Percentiles rank a stretch among this genome's conserved stretches.
These are phyloP conservation scores for Sphecodes monilicornis DNA, from an alignment of 2,888 invertebrate species.

Conservation along the genomic window DNA sequence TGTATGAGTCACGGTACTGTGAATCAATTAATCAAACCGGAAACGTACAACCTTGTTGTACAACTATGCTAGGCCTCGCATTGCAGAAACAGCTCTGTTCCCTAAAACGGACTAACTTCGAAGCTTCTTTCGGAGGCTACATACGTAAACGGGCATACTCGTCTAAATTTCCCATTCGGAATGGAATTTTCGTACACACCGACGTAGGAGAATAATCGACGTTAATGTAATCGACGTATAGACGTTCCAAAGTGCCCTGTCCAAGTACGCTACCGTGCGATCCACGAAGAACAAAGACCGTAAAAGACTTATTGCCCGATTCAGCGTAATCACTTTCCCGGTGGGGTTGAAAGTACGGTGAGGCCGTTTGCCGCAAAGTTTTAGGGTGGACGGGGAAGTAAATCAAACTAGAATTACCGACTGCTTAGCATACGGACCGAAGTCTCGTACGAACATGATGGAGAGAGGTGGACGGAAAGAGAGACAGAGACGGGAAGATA, in stretches of 20 bases:
- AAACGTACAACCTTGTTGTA: background rate
- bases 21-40: background rate
- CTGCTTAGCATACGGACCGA: slow-evolving; percentile 78
- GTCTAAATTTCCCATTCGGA: background rate
- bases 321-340: slow-evolving; percentile 70
- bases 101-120: background rate
- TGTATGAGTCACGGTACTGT: background rate
- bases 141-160: background rate
- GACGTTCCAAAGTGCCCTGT: background rate
- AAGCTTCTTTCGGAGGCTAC: background rate
- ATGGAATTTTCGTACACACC: background rate
- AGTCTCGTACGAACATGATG: slow-evolving; percentile 67
- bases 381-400: slow-evolving; percentile 72
- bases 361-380: slow-evolving; percentile 57
- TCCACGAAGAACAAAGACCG: slow-evolving; percentile 52
- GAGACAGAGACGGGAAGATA: background rate
- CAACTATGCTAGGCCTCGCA: background rate
- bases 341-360: slow-evolving; percentile 58
- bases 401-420: slow-evolving; percentile 79
- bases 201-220: background rate
- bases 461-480: slow-evolving; percentile 27
- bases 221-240: slow-evolving; percentile 20
- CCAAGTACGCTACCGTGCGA: slow-evolving; percentile 28
- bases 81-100: background rate
- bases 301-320: slow-evolving; percentile 71